Evolutionary conservation across 2,113 vertebrate species (phyloP), one percentile per base, ranked within the genome.

Genomic region (Aphyosemion australe): DNA sequence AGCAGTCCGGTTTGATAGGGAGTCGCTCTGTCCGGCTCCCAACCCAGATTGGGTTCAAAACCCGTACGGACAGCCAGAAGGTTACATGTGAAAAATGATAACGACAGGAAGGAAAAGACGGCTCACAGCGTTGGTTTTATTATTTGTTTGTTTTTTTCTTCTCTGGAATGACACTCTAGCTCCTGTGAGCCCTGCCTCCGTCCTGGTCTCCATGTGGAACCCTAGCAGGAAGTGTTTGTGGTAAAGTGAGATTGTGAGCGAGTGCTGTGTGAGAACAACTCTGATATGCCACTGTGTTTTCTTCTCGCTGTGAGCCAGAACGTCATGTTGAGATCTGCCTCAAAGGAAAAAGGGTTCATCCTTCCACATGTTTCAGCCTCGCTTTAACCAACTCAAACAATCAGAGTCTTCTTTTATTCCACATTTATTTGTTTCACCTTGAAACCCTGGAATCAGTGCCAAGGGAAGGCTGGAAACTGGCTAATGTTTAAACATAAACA

Each of bases 211-310:
- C 62, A 54, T 60, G 56, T 47, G 12, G 76, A 78, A 80, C 63
- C 69, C 32, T 73, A 55, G 86, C 82, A 75, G 83, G 87, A 76
- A 65, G 66, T 87, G 79, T 87, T 89, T 86, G 21, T 70, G 69
- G 72, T 82, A 83, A 88, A 48, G 49, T 77, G 81, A 90, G 64
- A 85, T 59, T 73, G 69, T 3, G 20, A 70, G 62, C 39, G 9
- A 77, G 72, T 43, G 60, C 83, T 66, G 80, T 34, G 78, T 81
- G 82, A 86, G 84, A 82, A 39, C 37, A 43, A 45, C 41, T 50
- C 58, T 3, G 63, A 63, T 76, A 56, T 69, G 69, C 78, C 78
- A 18, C 49, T 42, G 13, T 80, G 66, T 72, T 80, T 79, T 78
- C 18, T 2, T 72, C 68, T 74, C 39, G 10, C 58, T 49, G 52